Evolutionary conservation across 2,797 vertebrate species (phyloP).

Genomic region (Acropternis orthonyx): DNA sequence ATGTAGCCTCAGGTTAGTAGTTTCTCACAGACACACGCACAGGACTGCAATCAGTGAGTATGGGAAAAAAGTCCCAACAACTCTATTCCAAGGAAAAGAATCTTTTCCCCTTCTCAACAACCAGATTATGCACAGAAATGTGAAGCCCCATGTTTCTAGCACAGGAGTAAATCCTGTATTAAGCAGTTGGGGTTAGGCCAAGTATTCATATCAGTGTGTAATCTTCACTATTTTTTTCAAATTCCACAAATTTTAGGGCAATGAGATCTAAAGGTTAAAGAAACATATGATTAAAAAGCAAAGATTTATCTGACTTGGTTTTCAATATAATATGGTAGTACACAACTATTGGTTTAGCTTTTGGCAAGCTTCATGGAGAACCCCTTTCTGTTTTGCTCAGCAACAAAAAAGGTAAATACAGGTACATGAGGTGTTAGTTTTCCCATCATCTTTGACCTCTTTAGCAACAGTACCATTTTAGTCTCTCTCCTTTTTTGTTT

Average conservation of each 20-base stretch:
- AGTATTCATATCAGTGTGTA: neutral
- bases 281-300: neutral
- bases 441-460: neutral
- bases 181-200: neutral
- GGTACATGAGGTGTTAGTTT: neutral
- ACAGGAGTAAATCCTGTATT: neutral
- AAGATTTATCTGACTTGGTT: neutral
- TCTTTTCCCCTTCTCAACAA: neutral
- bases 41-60: neutral
- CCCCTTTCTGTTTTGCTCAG: neutral
- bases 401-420: neutral
- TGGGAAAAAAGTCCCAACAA: neutral
- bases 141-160: neutral
- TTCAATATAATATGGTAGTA: neutral
- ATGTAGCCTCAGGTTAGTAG: neutral
- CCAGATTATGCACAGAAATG: neutral
- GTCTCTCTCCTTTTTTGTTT: neutral
- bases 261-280: neutral
- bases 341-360: neutral
- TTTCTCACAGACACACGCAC: neutral
- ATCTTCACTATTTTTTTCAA: neutral
- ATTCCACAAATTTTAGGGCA: neutral
- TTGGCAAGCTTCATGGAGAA: neutral
- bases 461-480: neutral
- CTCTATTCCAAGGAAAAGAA: neutral